phyloP scores from a whole-genome alignment of 2,888 invertebrate species.

The Andrena bucephala region DNA sequence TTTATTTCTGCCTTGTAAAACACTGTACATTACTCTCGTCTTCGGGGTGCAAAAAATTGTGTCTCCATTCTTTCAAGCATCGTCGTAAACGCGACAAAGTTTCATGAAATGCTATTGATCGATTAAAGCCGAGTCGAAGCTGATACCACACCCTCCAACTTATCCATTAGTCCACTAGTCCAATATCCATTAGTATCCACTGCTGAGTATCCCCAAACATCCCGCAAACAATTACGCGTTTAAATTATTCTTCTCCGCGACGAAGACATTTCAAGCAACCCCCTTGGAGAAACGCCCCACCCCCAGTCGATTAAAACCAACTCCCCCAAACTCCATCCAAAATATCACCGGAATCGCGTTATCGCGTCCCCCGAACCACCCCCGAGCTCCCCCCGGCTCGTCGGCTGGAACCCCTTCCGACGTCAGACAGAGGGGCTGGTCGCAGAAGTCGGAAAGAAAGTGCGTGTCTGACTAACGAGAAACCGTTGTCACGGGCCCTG shows the following conservation, averaged over 20 bases:
- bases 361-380: neutral
- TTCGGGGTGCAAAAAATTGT: too few relatives aligned
- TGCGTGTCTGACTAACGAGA: conserved; percentile 80
- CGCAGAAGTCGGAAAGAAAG: conserved; percentile 51
- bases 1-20: neutral
- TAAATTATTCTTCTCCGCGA: too few relatives aligned
- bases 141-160: too few relatives aligned
- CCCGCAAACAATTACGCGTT: neutral
- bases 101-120: too few relatives aligned
- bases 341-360: neutral
- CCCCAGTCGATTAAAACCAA: neutral
- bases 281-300: too few relatives aligned
- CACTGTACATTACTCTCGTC: neutral
- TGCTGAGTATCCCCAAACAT: too few relatives aligned
- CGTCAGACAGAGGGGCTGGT: neutral
- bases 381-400: neutral
- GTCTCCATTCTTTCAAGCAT: too few relatives aligned
- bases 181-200: too few relatives aligned
- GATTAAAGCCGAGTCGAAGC: too few relatives aligned
- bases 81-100: too few relatives aligned
- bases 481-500: conserved; percentile 77
- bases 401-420: neutral
- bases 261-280: too few relatives aligned
- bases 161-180: too few relatives aligned
- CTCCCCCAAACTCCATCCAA: neutral